These are phyloP conservation scores for Calcarius lapponicus DNA, from an alignment of 2,797 vertebrate species.

Conservation along the genomic window DNA sequence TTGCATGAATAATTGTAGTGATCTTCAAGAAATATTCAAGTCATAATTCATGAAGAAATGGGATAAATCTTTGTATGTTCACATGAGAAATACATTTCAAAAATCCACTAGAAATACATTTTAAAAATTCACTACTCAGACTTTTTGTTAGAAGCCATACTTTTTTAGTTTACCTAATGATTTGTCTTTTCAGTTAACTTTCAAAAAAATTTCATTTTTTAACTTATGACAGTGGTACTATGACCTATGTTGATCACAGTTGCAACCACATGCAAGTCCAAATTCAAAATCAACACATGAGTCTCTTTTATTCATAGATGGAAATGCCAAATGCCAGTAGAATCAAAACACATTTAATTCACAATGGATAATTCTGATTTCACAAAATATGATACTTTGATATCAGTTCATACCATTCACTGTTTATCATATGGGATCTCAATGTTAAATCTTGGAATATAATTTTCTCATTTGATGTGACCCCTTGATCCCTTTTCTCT, in stretches of 20 bases:
- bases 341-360: not conserved
- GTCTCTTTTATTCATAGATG: not conserved
- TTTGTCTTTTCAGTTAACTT: not conserved
- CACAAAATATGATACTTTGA: not conserved
- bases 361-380: not conserved
- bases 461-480: not conserved
- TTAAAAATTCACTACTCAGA: not conserved
- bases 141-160: not conserved
- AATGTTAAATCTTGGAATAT: not conserved
- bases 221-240: not conserved
- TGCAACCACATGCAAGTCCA: not conserved
- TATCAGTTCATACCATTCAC: not conserved
- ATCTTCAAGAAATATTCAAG: not conserved
- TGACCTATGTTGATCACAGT: not conserved
- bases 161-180: not conserved
- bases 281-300: not conserved
- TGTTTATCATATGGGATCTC: not conserved
- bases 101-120: not conserved
- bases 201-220: accelerated
- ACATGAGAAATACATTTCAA: not conserved
- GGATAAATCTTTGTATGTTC: not conserved
- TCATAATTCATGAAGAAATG: not conserved
- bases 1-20: not conserved
- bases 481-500: not conserved
- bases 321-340: not conserved